Evolutionary conservation across 2,888 invertebrate species (phyloP), one percentile per base, ranked within the genome.

Genomic region (Zaprionus bogoriensis): DNA sequence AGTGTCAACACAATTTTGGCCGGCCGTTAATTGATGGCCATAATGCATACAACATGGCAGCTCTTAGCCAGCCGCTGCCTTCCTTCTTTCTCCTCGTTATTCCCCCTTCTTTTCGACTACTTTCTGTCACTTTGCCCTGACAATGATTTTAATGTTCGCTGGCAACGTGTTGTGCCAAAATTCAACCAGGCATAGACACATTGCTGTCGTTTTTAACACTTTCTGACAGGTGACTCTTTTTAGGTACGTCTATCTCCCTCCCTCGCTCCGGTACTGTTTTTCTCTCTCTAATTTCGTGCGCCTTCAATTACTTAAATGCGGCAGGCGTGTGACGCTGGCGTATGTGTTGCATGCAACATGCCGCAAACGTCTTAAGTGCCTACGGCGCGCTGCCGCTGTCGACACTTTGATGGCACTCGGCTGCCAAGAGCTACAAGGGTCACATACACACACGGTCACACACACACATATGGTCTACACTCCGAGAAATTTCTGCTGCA

Each of bases 331-430:
- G 10, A n/a, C 38, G 9, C n/a, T n/a, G n/a, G 25, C 39, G 19
- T 39, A 32, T 27, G 41, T 22, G 38, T 28, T 65, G 78, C 72
- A 63, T 77, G 80, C 75, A 76, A 60, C 73, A 79, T 75, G 72
- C 77, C 77, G 59, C 70, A 75, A 68, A 79, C 76, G 81, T 70
- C 83, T 81, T 78, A 77, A 82, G 83, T 81, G 79, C 78, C 81
- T 72, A 32, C 48, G 54, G 77, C 48, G 73, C 62, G 46, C 60
- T 57, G 66, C 44, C 62, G 67, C 62, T 50, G 67, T 68, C 73
- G 67, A 74, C 82, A 79, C 75, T 77, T 68, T 73, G 66, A 80
- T 79, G 70, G 76, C 67, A 73, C 82, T 75, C 80, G 62, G 54
- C 67, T 59, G 76, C 78, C 72, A 78, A 59, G 59, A 54, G 75